Percentiles rank a stretch among this genome's conserved stretches.
phyloP scores from a whole-genome alignment of 2,797 vertebrate species.

The Bovichtus variegatus region DNA sequence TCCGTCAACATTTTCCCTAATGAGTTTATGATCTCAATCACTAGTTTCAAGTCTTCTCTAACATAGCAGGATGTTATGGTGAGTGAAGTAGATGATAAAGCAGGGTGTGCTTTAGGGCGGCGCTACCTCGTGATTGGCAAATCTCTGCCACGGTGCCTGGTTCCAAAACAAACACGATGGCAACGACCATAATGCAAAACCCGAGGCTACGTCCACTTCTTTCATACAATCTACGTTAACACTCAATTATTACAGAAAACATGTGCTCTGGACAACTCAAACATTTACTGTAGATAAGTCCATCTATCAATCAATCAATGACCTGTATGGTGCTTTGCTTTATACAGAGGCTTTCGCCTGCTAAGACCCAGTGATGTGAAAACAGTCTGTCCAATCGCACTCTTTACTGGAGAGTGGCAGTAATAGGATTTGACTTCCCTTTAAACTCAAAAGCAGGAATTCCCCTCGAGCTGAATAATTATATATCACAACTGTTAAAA shows the following conservation, averaged over 20 bases:
- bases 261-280: background rate
- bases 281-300: background rate
- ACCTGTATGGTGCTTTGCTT: background rate
- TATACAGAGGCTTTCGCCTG: background rate
- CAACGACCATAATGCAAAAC: no score
- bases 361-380: background rate
- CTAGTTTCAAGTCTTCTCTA: no score
- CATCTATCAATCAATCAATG: background rate
- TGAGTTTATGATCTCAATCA: no score
- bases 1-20: no score
- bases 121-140: no score
- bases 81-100: no score
- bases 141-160: no score
- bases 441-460: background rate
- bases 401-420: background rate
- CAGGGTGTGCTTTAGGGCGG: no score
- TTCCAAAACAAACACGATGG: no score
- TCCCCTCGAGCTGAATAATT: background rate
- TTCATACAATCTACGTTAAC: no score
- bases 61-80: no score
- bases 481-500: constrained; percentile 6
- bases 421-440: background rate
- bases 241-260: background rate
- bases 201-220: no score
- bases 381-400: background rate